phyloP scores from a whole-genome alignment of 2,797 vertebrate genomes.

The Sebastes itinus region DNA sequence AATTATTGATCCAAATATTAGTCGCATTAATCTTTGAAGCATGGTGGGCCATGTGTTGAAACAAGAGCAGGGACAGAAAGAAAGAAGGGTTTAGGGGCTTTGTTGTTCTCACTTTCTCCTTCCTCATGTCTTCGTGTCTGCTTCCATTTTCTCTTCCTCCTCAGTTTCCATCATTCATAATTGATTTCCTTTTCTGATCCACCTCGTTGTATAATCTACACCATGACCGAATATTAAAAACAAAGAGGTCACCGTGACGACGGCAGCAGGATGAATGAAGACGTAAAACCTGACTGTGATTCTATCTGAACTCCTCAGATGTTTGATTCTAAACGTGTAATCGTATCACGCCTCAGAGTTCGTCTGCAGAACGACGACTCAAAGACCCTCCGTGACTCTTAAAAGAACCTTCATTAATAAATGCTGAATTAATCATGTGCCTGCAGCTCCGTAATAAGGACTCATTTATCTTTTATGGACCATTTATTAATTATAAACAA shows the following conservation, averaged over 20 bases:
- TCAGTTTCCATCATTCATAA: neutral
- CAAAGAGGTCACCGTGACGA: neutral
- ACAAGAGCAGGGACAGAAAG: neutral
- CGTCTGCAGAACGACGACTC: neutral
- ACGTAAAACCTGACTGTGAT: neutral
- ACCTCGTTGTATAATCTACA: neutral
- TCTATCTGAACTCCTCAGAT: neutral
- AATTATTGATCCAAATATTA: slow-evolving; percentile 13
- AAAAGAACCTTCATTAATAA: slow-evolving; percentile 19
- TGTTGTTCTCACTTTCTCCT: neutral
- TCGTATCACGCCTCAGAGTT: neutral
- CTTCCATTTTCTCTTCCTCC: neutral
- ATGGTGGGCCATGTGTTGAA: neutral
- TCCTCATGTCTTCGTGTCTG: neutral
- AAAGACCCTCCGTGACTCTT: neutral
- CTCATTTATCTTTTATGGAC: slow-evolving; percentile 28
- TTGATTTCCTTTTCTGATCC: neutral
- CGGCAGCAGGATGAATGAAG: neutral
- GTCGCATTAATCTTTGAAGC: neutral
- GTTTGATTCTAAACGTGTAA: neutral
- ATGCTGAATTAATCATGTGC: slow-evolving; percentile 21
- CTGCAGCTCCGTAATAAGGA: slow-evolving; percentile 6
- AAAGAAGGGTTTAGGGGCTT: neutral
- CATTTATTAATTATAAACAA: slow-evolving; percentile 22
- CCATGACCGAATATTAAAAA: neutral